phyloP scores from a whole-genome alignment of 2,113 vertebrate species.

The Mesocricetus auratus region DNA sequence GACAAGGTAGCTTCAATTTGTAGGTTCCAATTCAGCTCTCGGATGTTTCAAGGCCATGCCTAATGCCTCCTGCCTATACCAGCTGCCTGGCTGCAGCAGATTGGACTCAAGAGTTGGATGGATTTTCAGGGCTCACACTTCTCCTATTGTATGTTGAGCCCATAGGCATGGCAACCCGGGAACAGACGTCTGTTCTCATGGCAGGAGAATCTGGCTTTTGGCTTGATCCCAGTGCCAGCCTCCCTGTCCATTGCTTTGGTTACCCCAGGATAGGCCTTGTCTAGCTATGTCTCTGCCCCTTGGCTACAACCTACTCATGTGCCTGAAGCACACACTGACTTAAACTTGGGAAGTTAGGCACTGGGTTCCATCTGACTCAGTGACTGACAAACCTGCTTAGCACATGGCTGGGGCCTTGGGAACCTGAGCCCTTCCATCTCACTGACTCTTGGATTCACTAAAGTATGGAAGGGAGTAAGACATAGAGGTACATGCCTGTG shows the following conservation, averaged over 20 bases:
- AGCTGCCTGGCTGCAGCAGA: neutral
- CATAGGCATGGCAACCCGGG: rapidly evolving
- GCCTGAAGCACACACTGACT: rapidly evolving
- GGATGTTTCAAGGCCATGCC: neutral
- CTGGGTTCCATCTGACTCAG: neutral
- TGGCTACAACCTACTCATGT: neutral
- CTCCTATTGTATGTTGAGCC: rapidly evolving
- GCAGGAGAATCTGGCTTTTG: rapidly evolving
- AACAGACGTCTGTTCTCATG: neutral
- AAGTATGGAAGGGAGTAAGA: rapidly evolving
- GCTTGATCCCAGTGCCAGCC: neutral
- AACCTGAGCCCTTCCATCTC: neutral
- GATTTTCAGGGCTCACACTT: rapidly evolving
- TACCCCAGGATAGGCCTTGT: neutral
- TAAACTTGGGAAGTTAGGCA: no score
- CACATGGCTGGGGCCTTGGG: neutral
- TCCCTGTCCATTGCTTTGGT: neutral
- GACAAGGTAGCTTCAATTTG: neutral
- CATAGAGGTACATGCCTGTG: neutral
- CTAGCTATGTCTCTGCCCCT: rapidly evolving
- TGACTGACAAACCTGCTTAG: neutral
- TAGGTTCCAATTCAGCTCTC: neutral
- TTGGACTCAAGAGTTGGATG: neutral
- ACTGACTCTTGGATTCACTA: neutral
- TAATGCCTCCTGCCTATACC: no score